A percentile compares a stretch with the other conserved stretches of the same genome.
Evolutionary conservation across 2,113 vertebrate genomes (phyloP).

Genomic region (Silurus meridionalis): DNA sequence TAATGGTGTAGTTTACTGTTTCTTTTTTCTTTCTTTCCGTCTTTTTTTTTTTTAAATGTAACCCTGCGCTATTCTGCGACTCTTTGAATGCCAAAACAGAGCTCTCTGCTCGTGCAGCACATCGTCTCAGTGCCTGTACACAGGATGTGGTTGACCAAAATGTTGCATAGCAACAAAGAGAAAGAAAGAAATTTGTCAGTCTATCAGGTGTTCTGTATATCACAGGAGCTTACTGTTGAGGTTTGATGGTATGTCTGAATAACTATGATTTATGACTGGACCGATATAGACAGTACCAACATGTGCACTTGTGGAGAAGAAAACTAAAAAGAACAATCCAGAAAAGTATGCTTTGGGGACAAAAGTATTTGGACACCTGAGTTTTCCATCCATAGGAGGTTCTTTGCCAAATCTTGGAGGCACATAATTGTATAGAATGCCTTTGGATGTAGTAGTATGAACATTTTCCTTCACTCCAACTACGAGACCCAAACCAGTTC

Average conservation of each 20-base stretch:
- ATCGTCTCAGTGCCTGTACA: conserved; percentile 59
- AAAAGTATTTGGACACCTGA: too few species aligned
- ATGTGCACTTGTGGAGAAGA: not conserved
- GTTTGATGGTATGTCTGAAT: not conserved
- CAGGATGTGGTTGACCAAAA: conserved; percentile 79
- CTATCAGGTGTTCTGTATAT: conserved; percentile 12
- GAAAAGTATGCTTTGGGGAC: not conserved
- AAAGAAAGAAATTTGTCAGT: conserved; percentile 31
- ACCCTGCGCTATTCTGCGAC: not conserved
- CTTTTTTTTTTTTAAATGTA: too few species aligned
- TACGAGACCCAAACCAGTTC: too few species aligned
- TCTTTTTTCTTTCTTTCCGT: not conserved
- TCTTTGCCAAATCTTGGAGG: too few species aligned
- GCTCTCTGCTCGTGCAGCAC: conserved; percentile 51
- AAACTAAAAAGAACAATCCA: not conserved
- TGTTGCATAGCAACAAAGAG: conserved; percentile 52
- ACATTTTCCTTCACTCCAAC: too few species aligned
- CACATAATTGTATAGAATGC: too few species aligned
- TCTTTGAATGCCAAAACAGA: conserved; percentile 18
- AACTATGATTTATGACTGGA: not conserved
- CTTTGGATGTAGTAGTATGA: too few species aligned
- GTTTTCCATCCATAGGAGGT: too few species aligned
- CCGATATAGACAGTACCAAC: not conserved
- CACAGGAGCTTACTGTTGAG: conserved; percentile 7
- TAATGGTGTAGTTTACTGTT: not conserved